Percentiles rank a stretch among this genome's conserved stretches.
Evolutionary conservation across 2,113 vertebrate species (phyloP).

Genomic region (Gasterosteus nipponicus): DNA sequence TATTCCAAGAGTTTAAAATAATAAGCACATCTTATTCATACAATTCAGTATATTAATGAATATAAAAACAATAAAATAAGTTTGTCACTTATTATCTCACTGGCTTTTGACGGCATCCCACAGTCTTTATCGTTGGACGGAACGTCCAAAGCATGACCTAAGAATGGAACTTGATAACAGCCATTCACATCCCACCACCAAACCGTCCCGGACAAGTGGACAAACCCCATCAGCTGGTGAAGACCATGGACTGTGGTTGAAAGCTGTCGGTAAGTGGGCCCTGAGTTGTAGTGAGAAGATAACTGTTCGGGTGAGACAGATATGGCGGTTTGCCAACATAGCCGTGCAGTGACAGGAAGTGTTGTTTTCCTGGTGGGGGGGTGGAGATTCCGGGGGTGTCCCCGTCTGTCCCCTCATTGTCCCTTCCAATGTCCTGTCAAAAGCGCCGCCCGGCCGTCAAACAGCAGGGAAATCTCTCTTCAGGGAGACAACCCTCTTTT

Average conservation of each 20-base stretch:
- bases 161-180: not conserved
- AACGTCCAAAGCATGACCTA: not conserved
- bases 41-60: too few species aligned
- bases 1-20: too few species aligned
- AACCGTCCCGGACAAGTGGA: not conserved
- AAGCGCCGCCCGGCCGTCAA: conserved; percentile 40
- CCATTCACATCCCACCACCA: not conserved
- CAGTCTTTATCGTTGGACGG: not conserved
- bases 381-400: conserved; percentile 14
- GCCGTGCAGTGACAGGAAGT: conserved; percentile 43
- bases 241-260: not conserved
- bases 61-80: not conserved
- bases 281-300: not conserved
- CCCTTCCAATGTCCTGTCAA: conserved; percentile 61
- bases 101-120: not conserved
- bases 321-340: not conserved
- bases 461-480: conserved; percentile 60
- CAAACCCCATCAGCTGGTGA: not conserved
- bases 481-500: conserved; percentile 47
- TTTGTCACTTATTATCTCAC: not conserved
- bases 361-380: conserved; percentile 9
- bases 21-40: too few species aligned
- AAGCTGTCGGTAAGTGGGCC: not conserved
- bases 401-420: conserved; percentile 60
- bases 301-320: not conserved